Evolutionary conservation across 2,797 vertebrate species (phyloP), one percentile per base, ranked within the genome.

Genomic region (Hybognathus amarus): DNA sequence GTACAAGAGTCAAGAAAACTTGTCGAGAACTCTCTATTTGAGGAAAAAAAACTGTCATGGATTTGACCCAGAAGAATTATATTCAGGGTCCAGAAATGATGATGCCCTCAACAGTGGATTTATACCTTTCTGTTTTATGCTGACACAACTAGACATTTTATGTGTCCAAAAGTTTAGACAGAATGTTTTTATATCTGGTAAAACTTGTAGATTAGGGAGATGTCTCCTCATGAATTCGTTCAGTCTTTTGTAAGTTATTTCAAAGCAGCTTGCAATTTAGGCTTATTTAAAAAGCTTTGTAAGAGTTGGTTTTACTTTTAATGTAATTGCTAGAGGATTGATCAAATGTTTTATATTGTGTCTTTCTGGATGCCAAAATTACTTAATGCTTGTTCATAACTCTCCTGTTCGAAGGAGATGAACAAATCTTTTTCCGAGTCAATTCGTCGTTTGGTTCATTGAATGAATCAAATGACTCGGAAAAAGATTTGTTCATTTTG

Each of bases 241-340:
- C n/a, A 47, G 42, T 71, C 42, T 47, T 47, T 70, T 70, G 13
- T 70, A 15, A 50, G 50, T 68, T 68, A 15, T 70, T 70, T 70
- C 42, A 50, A 71, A 30, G 24, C 4, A 18, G 69, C 69, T 71
- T 17, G 24, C 20, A 13, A 56, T 71, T 59, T 75, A 45, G 22
- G 74, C 86, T 63, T 75, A 17, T 54, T 79, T 70, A 67, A 79
- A 82, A 70, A 82, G 63, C 17, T 27, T 54, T 38, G 18, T 17
- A 30, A 33, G 83, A 15, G 45, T 71, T 61, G 76, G 40, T 27
- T 36, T 75, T 85, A 22, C 68, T 76, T 66, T 36, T 38, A 73
- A 77, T 79, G 71, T 36, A 70, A 47, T 73, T 27, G 12, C 38
- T 47, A 67, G 36, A 42, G 11, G 56, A 78, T 64, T 24, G 54